Base-by-base conservation (phyloP, 2,113 vertebrate genomes). In the Tachycineta bicolor region DNA sequence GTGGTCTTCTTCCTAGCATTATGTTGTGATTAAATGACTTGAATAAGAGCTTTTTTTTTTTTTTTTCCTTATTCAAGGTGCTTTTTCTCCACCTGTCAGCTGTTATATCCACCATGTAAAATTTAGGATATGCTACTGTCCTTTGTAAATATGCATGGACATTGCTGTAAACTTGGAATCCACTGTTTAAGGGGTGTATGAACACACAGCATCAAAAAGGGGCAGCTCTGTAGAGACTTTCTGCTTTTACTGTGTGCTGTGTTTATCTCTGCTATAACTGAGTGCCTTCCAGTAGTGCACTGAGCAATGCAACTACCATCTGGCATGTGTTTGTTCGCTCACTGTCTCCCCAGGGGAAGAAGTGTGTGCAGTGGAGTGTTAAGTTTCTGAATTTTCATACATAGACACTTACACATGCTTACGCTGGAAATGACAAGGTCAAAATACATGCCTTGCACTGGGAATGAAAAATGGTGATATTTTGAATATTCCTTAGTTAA, bases 281-380 rank as follows among this genome's bases (percentile, higher is more conserved):
- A 80, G 70, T 69, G 87, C 81, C 87, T 95, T 96, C 93, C 89
- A 96, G 93, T 85, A 94, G 91, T 79, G 78, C 78, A 74, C 63
- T 90, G 70, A 94, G 93, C 67, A 94, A 63, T 87, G 83, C 1
- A 14, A 63, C 84, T 89, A 88, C 94, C 96, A 96, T 97, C 95
- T 97, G 94, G 82, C 78, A 88, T 94, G 93, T 80, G 59, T 85
- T 95, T 97, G 89, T 90, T 96, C 1, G 0, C 70, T 85, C 91
- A 50, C 64, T 76, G n/a, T 76, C 83, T 95, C 84, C 93, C 84
- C 2, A 14, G 46, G 62, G 91, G 70, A 43, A 78, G 46, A 93
- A 91, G 78, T 52, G 41, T 87, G 93, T 70, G 81, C 93, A 96
- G n/a, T 93, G 82, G 63, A 96, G 87, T 93, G 94, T 94, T 94